Evolutionary conservation across 2,888 invertebrate species (phyloP).

Genomic region (Sphaerophoria taeniata): DNA sequence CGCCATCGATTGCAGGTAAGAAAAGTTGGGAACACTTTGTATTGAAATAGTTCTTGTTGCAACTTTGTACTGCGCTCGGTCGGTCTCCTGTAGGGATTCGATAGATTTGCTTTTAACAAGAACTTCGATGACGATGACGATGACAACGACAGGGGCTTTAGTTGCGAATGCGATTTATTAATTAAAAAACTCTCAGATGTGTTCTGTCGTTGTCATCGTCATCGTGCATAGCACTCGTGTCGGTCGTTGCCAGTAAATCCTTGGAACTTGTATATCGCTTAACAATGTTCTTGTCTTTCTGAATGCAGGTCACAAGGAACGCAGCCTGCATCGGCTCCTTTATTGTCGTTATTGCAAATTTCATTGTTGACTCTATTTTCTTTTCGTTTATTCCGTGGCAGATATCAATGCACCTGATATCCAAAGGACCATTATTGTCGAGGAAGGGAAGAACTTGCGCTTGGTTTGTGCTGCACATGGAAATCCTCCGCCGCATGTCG

Average conservation of each 20-base stretch:
- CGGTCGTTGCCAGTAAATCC: constrained; percentile 42
- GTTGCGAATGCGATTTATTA: constrained; percentile 60
- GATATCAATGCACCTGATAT: constrained; percentile 80
- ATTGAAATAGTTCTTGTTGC: constrained; percentile 27
- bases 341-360: constrained; percentile 11
- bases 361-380: constrained; percentile 1
- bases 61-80: constrained; percentile 25
- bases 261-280: constrained; percentile 60
- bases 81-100: constrained; percentile 43
- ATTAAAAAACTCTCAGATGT: constrained; percentile 56
- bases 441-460: constrained; percentile 92
- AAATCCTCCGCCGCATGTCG: constrained; percentile 89
- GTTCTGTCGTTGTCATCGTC: constrained; percentile 7
- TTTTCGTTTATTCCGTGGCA: constrained; percentile 45
- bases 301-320: constrained; percentile 35
- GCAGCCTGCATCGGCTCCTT: constrained; percentile 37
- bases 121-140: neutral
- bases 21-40: constrained; percentile 19
- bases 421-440: constrained; percentile 87
- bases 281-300: constrained; percentile 52
- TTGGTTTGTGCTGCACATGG: constrained; percentile 92
- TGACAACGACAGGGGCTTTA: neutral
- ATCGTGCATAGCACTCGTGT: no score
- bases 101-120: neutral
- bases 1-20: constrained; percentile 92